Base-by-base conservation (phyloP, 2,888 invertebrate species). In the Beris morrisii region DNA sequence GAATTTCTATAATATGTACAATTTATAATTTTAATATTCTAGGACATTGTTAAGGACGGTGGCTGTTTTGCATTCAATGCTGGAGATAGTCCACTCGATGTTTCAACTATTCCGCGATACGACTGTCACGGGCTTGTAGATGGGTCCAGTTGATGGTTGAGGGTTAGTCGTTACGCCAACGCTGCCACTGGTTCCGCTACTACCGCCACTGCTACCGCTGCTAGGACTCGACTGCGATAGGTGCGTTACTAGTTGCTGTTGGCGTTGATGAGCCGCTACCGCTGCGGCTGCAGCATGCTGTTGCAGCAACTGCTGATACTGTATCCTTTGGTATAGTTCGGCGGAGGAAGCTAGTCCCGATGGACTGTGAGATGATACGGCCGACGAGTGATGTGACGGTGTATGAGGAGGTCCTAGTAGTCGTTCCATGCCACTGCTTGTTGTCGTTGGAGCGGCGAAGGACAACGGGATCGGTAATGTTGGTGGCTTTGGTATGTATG, bases 101-200 rank as follows among this genome's bases (percentile, higher is more conserved):
- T 75, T 81, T 85, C 85, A 86, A 78, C 83, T 86, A 77, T 83
- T 84, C 72, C 84, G 84, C 68, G 84, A 83, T 38, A 86, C 82
- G 71, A 84, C 79, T 64, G 83, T 78, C 69, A 83, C 83, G 2
- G 86, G 86, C 73, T 86, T 81, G 70, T 77, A 77, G 57, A 79
- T 83, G 72, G 85, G 83, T 54, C 74, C 76, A 48, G 74, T 74
- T 46, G 74, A 70, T 56, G 72, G 69, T 50, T 69, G 67, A 38
- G 61, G 7, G 15, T 38, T 61, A 55, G 70, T 67, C 4, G 75
- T 74, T 1, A 71, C 64, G 11, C 44, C 11, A 65, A 28, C 31
- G 55, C 32, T n/a, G 55, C 55, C 13, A 46, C 45, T 12, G 70
- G 81, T 79, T 66, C 77, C 0, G 30, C 73, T 70, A 57, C 53